Base-by-base conservation (phyloP, 2,797 vertebrate species). In the Acipenser transmontanus region DNA sequence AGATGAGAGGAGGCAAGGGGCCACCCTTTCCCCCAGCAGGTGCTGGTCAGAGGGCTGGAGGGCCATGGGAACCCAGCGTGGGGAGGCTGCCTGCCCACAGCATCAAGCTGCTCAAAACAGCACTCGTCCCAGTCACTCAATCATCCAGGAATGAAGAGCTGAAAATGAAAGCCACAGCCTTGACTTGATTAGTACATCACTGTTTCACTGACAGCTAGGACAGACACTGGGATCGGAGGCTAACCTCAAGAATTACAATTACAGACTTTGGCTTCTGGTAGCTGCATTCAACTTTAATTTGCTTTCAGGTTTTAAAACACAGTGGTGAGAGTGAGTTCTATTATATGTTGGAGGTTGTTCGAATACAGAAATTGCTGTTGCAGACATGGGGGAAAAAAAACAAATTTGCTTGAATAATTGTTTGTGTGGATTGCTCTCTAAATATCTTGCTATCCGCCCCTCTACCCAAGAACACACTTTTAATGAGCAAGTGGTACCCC, bases 211-310 rank as follows among this genome's bases (percentile, higher is more conserved):
- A 74, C 72, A 73, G 67, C 70, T 69, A 73, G 74, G 70, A 72
- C 70, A 64, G 67, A 64, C 63, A 49, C 65, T 69, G 66, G 50
- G 51, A 61, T 74, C 68, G 20, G 65, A 69, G 73, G 63, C 76
- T 69, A 74, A 75, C 72, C 68, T 68, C 65, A 74, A 71, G 66
- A 76, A 68, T 76, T 69, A 34, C 48, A 75, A 72, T 71, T 49
- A 74, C 72, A 74, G 63, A 48, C 4, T 54, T n/a, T 50, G 0
- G 52, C 48, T 68, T 47, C 49, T 9, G 47, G 54, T n/a, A 57
- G 12, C 54, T 6, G 12, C 54, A 57, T 12, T 7, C 54, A 10
- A 57, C 2, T n/a, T n/a, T 13, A 57, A 34, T 3, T 3, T 34
- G 54, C 12, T 57, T 13, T 57, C 54, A 57, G 11, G 54, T n/a